Percentiles rank a stretch among this genome's conserved stretches.
Evolutionary conservation across 2,797 vertebrate genomes (phyloP).

Genomic region (Scarus forsteni): DNA sequence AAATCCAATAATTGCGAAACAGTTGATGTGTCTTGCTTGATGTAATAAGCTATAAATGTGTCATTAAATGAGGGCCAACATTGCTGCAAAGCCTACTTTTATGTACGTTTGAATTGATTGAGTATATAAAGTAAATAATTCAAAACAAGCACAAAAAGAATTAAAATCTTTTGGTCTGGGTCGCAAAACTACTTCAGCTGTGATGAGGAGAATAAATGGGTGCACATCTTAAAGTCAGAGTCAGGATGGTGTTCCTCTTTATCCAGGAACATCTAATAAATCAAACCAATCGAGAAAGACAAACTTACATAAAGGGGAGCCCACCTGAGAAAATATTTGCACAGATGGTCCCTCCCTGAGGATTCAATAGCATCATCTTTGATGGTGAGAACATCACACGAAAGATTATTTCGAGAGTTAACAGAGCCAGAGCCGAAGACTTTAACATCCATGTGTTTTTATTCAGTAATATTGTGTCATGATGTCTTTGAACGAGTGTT

Average conservation of each 20-base stretch:
- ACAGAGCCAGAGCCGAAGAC: conserved; percentile 31
- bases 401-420: conserved; percentile 16
- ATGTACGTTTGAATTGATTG: no score
- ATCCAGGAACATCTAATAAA: no score
- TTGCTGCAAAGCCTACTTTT: no score
- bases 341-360: conserved; percentile 56
- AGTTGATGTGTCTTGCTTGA: no score
- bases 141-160: background rate
- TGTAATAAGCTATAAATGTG: no score
- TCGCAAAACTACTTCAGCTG: no score
- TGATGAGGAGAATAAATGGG: no score
- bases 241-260: background rate
- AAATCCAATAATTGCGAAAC: no score
- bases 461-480: conserved; percentile 13
- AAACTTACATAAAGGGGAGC: conserved; percentile 28
- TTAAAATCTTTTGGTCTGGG: background rate
- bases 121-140: no score
- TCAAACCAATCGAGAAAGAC: conserved; percentile 18
- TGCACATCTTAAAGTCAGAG: no score
- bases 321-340: conserved; percentile 61
- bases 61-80: no score
- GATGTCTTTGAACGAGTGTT: conserved; percentile 21
- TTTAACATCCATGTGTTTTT: conserved; percentile 43
- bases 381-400: conserved; percentile 28
- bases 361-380: conserved; percentile 43